phyloP scores from a whole-genome alignment of 2,797 vertebrate species.

The Myripristis jacobus region DNA sequence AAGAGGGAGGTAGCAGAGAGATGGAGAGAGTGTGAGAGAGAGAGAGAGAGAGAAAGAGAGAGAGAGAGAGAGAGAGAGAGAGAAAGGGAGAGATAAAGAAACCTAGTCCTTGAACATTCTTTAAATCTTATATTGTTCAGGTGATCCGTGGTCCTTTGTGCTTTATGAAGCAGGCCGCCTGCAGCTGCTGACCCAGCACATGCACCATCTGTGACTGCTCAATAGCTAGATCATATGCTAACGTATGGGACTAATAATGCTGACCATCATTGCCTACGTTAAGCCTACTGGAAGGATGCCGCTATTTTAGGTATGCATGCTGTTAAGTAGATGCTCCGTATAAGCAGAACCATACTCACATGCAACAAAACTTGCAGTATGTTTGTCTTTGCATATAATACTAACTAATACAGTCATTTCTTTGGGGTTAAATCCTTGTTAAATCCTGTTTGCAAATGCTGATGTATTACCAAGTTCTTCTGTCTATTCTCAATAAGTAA shows the following conservation, averaged over 20 bases:
- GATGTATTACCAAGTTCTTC: background rate
- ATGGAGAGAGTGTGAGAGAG: background rate
- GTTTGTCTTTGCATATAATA: background rate
- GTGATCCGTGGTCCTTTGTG: constrained; percentile 38
- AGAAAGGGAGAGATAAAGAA: constrained; percentile 18
- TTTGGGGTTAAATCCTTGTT: background rate
- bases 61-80: background rate
- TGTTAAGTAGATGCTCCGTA: background rate
- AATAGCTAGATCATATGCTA: constrained; percentile 29
- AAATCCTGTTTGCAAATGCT: background rate
- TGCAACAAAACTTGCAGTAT: background rate
- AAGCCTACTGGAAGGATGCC: background rate
- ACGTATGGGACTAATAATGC: constrained; percentile 30
- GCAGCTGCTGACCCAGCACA: constrained; percentile 51
- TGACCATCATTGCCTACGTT: constrained; percentile 37
- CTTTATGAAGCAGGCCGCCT: constrained; percentile 37
- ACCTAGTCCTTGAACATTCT: background rate
- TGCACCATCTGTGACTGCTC: constrained; percentile 45
- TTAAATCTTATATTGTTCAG: constrained; percentile 31
- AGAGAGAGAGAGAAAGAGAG: background rate
- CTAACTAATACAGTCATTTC: background rate
- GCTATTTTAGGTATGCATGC: constrained; percentile 6
- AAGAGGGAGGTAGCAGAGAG: constrained; percentile 10
- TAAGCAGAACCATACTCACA: background rate
- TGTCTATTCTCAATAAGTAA: background rate